phyloP scores from a whole-genome alignment of 2,113 vertebrate genomes.

The Nerophis lumbriciformis region DNA sequence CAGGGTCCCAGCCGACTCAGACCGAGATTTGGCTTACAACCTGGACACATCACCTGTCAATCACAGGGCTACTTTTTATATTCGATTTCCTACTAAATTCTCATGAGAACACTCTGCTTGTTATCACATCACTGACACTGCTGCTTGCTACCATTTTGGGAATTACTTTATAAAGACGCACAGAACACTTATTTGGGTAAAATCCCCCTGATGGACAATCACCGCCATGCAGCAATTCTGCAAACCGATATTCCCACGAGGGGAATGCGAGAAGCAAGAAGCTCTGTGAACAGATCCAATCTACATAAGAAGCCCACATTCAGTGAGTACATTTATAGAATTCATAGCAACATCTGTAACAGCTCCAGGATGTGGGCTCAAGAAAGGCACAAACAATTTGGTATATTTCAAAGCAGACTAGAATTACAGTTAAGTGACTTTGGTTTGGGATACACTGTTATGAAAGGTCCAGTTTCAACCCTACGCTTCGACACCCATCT shows the following conservation, averaged over 20 bases:
- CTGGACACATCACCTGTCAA: neutral
- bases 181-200: conserved; percentile 9
- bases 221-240: neutral
- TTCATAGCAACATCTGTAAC: conserved; percentile 43
- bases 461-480: conserved; percentile 32
- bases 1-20: too few species aligned
- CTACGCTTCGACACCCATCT: conserved; percentile 31
- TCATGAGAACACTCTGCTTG: neutral
- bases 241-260: conserved; percentile 14
- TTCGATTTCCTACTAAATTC: neutral
- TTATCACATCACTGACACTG: conserved; percentile 3
- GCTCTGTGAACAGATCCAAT: conserved; percentile 13
- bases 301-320: conserved; percentile 32
- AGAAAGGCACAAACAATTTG: conserved; percentile 13
- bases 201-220: conserved; percentile 12
- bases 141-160: conserved; percentile 10
- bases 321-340: neutral
- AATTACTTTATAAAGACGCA: neutral
- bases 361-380: conserved; percentile 30
- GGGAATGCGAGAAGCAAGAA: conserved; percentile 2
- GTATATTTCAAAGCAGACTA: conserved; percentile 31
- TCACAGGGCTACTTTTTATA: neutral
- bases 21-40: neutral
- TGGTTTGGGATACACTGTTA: conserved; percentile 18
- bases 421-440: conserved; percentile 30